These are phyloP conservation scores for Spodoptera frugiperda DNA, from an alignment of 1,140 invertebrate genomes.

Conservation along the genomic window DNA sequence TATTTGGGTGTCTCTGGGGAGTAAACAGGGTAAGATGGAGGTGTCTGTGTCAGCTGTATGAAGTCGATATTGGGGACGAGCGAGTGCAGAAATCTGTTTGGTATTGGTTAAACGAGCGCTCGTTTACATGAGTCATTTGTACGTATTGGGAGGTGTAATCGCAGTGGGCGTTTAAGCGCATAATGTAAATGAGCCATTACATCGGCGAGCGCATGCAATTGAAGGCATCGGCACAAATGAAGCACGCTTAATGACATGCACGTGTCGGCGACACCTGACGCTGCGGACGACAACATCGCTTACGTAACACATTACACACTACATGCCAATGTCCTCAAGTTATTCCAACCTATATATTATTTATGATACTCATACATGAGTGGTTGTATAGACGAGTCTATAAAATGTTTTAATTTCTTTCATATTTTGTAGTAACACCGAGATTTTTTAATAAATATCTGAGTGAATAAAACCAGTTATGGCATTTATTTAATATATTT, in stretches of 20 bases:
- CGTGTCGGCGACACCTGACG: constrained; percentile 33
- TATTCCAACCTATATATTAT: constrained; percentile 10
- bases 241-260: constrained; percentile 35
- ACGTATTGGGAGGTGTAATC: constrained; percentile 24
- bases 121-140: constrained; percentile 33
- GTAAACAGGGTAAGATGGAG: constrained; percentile 27
- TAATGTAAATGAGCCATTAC: constrained; percentile 46
- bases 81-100: constrained; percentile 13
- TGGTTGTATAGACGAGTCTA: not conserved
- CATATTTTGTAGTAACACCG: too few species aligned
- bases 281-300: constrained; percentile 8
- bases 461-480: too few species aligned
- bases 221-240: constrained; percentile 43
- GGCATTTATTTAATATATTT: too few species aligned
- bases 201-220: constrained; percentile 37
- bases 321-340: constrained; percentile 6
- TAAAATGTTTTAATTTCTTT: too few species aligned
- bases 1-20: constrained; percentile 26
- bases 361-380: not conserved
- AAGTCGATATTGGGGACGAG: constrained; percentile 5
- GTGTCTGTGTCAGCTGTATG: constrained; percentile 2
- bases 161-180: constrained; percentile 25
- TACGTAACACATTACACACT: constrained; percentile 30
- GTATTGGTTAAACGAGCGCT: constrained; percentile 20
- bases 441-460: too few species aligned